Base-by-base conservation (phyloP, 2,113 vertebrate species). In the Microtus montanus region DNA sequence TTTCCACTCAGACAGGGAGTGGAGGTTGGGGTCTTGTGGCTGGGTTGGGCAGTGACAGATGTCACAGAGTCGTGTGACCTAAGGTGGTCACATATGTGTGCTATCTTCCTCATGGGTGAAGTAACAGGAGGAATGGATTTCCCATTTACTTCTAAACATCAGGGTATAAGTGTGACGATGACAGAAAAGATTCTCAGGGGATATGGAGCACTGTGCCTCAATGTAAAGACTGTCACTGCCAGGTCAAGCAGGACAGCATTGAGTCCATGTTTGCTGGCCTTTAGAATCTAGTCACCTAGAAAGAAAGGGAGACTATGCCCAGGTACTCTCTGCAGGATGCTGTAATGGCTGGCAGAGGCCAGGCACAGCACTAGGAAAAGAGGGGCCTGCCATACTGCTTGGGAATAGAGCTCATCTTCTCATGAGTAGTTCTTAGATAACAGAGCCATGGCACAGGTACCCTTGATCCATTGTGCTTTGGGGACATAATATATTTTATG, bases 361-460 rank as follows among this genome's bases (percentile, higher is more conserved):
- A 5, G 30, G 41, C 41, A 19, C 1, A 22, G 0, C 20, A 52
- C 19, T 52, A 44, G 3, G 19, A 58, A 26, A 58, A 63, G 19
- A 64, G 17, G 6, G 8, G 2, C 19, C 19, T 17, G 63, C 4
- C 89, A 44, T 2, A 12, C 2, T 33, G n/a, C 28, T 70, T 10
- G n/a, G 35, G 35, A 12, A 35, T 9, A 22, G 68, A 71, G 7
- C 13, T 33, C 14, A 5, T n/a, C 26, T 5, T 85, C 17, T 15
- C 15, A n/a, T 1, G 66, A 83, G 20, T 49, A 35, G 13, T 3
- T 13, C 5, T 24, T 28, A 7, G 9, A 49, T 10, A 41, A 22
- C 1, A 2, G 22, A 47, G 14, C 1, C 22, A 2, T 8, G 3
- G 15, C 11, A 9, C 0, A 2, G 52, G 35, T 15, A 0, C 2